Base-by-base conservation (phyloP, 2,888 invertebrate genomes). In the Pheosia tremula region DNA sequence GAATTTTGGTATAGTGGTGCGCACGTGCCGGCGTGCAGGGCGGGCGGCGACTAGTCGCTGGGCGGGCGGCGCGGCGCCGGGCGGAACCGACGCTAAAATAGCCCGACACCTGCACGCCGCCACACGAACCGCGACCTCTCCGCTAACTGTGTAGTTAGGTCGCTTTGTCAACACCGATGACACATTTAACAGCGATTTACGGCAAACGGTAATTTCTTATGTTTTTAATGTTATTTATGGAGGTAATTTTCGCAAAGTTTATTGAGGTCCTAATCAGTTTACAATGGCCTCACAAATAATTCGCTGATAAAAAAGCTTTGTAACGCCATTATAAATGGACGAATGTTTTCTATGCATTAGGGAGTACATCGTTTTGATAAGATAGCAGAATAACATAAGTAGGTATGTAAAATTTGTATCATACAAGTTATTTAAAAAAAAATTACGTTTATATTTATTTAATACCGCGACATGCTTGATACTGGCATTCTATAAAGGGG, bases 91-190 rank as follows among this genome's bases (percentile, higher is more conserved):
- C 82, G 85, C 90, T 82, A 85, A 93, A 93, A 93, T 93, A 93
- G 89, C 87, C 77, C 81, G 86, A 85, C 90, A 93, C 94, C 93
- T 92, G 93, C 89, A 88, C 62, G 62, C 78, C 84, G 84, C 78
- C 77, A 73, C 83, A 81, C 75, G 77, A 80, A 82, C 85, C 84
- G 83, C 84, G 83, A 87, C 88, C 88, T 85, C 79, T 79, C 77
- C 80, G 80, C 80, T 83, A 86, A 85, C 87, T 76, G 67, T 80
- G 78, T 77, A 82, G 73, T 83, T 83, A 71, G 82, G 80, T 69
- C 80, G 84, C 80, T 87, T 86, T 88, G 87, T 88, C 88, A 85
- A 88, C 86, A 84, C 75, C 77, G 77, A 80, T 87, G 85, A 84
- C 83, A 85, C 78, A 75, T 75, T 81, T 68, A 68, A 66, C 56